phyloP scores from a whole-genome alignment of 2,113 vertebrate genomes.

The Dryoscopus gambensis region DNA sequence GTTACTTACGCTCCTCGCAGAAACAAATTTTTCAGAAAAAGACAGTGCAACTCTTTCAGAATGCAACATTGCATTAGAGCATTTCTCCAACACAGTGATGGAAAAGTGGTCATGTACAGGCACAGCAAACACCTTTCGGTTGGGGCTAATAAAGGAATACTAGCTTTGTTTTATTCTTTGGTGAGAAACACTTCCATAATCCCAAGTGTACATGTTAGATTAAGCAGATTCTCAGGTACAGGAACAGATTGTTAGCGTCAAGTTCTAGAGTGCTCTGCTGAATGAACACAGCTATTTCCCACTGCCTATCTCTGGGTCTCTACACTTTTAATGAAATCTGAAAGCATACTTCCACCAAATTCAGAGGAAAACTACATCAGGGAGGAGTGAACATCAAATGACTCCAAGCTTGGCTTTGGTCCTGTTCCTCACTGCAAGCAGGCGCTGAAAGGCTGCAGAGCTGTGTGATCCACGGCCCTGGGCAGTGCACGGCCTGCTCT shows the following conservation, averaged over 20 bases:
- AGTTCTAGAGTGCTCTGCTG: neutral
- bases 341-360: neutral
- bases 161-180: neutral
- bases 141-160: neutral
- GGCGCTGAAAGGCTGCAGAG: neutral
- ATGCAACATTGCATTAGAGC: neutral
- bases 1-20: neutral
- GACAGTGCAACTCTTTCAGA: neutral
- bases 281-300: neutral
- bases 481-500: accelerated
- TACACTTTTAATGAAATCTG: neutral
- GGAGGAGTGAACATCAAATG: neutral
- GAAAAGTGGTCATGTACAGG: neutral
- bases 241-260: neutral
- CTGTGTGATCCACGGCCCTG: accelerated
- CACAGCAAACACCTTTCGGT: neutral
- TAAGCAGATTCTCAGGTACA: neutral
- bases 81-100: neutral
- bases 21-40: neutral
- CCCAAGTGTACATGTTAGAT: neutral
- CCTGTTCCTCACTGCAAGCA: accelerated
- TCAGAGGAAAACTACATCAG: neutral
- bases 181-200: neutral
- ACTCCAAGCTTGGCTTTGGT: neutral
- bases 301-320: neutral